Conservation (phyloP, 1,140 invertebrate species). For the Philotrypesis tridentata region DNA sequence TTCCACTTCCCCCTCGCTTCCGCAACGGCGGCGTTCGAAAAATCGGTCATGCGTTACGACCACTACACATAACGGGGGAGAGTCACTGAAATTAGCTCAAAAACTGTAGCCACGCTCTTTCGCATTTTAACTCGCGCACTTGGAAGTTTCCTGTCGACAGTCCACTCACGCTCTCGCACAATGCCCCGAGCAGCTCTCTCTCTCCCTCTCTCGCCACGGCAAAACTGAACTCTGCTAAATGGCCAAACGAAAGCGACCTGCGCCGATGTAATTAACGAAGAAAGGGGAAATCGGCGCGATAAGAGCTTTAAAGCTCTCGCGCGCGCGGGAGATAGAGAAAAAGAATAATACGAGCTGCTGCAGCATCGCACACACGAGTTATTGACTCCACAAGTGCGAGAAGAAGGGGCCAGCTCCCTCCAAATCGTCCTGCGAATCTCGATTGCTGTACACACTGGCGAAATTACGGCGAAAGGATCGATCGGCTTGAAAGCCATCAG, state of each 20-base stretch:
- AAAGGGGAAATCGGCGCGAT: not conserved
- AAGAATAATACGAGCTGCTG: not conserved
- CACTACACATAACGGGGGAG: too few relatives aligned
- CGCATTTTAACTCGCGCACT: too few relatives aligned
- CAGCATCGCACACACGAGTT: not conserved
- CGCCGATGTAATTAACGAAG: conserved; percentile 26
- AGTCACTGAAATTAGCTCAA: too few relatives aligned
- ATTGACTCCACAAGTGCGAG: conserved; percentile 39
- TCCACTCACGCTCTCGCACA: too few relatives aligned
- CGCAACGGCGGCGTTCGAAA: too few relatives aligned
- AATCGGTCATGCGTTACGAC: too few relatives aligned
- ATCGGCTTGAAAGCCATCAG: not conserved
- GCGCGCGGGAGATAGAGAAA: not conserved
- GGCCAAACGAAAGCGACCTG: not conserved
- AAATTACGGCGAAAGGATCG: not conserved
- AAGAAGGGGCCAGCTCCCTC: not conserved
- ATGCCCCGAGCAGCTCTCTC: too few relatives aligned
- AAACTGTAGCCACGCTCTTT: too few relatives aligned
- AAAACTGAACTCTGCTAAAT: conserved; percentile 6
- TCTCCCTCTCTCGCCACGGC: too few relatives aligned
- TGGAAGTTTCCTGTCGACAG: too few relatives aligned
- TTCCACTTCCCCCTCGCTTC: too few relatives aligned
- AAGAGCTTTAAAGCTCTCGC: not conserved
- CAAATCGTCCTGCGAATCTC: not conserved
- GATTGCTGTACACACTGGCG: not conserved